Percentiles rank a stretch among this genome's conserved stretches.
Evolutionary conservation across 2,888 invertebrate genomes (phyloP).

Genomic region (Drosophila bunnanda): DNA sequence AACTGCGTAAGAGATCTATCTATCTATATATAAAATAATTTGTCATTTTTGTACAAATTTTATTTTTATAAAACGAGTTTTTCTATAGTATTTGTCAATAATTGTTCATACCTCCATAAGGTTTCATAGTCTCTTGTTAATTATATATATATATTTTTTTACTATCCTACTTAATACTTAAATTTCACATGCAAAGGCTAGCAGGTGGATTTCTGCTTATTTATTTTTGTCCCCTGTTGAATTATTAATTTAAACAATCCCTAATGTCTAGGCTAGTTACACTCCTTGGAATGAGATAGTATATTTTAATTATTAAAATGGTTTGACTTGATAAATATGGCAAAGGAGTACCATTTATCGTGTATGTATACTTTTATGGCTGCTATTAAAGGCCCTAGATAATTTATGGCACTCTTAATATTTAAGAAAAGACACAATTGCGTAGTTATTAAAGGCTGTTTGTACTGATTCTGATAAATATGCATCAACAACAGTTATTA

Average conservation of each 20-base stretch:
- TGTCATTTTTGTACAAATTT: background rate
- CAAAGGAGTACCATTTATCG: background rate
- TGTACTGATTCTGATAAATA: background rate
- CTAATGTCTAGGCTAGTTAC: background rate
- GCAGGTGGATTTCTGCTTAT: background rate
- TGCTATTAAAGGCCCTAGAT: too few relatives aligned
- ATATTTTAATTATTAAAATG: slow-evolving; percentile 1
- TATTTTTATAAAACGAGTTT: too few relatives aligned
- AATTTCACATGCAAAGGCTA: background rate
- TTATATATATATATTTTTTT: background rate
- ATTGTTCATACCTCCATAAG: background rate
- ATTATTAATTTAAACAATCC: background rate
- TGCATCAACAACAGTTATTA: too few relatives aligned
- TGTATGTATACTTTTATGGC: background rate
- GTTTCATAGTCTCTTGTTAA: background rate
- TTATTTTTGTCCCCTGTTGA: background rate
- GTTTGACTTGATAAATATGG: background rate
- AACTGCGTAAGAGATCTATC: too few relatives aligned
- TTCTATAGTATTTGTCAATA: background rate
- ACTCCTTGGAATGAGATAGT: background rate
- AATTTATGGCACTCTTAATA: background rate
- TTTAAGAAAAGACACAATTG: background rate
- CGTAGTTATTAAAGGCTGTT: too few relatives aligned
- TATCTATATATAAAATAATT: too few relatives aligned
- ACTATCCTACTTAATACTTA: too few relatives aligned